Evolutionary conservation across 2,113 vertebrate genomes (phyloP).

Genomic region (Dicaeum eximium): DNA sequence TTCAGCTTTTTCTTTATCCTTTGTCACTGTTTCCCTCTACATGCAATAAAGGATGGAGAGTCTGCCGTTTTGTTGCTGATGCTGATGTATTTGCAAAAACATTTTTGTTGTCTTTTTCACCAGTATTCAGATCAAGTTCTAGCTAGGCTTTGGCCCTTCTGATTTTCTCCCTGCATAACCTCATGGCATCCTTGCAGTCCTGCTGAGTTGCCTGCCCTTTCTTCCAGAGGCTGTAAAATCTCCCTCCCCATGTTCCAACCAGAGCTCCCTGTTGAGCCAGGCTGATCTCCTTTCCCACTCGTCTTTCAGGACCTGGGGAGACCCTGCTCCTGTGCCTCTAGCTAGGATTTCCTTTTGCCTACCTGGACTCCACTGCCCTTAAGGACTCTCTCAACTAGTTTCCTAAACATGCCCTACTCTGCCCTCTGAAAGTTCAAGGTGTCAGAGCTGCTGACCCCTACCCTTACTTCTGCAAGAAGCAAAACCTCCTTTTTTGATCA

Average conservation of each 20-base stretch:
- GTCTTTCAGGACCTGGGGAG: not conserved
- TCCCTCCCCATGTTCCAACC: not conserved
- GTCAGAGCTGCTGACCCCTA: not conserved
- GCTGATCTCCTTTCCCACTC: not conserved
- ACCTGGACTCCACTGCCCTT: not conserved
- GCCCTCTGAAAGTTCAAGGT: not conserved
- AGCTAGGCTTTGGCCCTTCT: not conserved
- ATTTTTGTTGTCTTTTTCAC: not conserved
- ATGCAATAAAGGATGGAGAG: not conserved
- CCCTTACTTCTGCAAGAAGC: not conserved
- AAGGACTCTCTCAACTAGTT: not conserved
- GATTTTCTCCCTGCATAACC: not conserved
- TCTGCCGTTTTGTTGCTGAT: not conserved
- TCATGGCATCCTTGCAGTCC: not conserved
- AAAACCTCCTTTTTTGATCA: not conserved
- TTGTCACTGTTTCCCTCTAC: not conserved
- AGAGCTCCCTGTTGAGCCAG: not conserved
- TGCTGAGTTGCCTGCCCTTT: not conserved
- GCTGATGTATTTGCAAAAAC: not conserved
- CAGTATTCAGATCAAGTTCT: not conserved
- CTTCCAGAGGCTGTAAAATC: not conserved
- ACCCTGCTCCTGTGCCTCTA: not conserved
- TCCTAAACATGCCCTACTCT: not conserved
- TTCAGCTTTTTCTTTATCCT: not conserved
- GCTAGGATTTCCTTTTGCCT: not conserved